A percentile compares a stretch with the other conserved stretches of the same genome.
Conservation (phyloP, 1,140 invertebrate species). For the Caerostris extrusa region DNA sequence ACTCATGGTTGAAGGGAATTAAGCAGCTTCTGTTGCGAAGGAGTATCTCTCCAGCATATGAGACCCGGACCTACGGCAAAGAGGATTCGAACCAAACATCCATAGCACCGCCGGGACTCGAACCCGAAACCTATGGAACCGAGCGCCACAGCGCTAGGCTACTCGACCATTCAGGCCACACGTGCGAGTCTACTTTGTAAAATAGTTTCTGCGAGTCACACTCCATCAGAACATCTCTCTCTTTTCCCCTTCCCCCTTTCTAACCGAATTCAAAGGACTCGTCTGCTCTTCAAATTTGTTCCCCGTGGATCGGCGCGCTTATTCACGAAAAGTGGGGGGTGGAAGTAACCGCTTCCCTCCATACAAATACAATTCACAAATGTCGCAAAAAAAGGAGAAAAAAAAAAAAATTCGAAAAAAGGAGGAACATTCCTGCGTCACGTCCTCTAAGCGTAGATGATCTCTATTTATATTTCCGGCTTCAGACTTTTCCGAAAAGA, state of each 20-base stretch:
- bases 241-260: neutral
- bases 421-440: neutral
- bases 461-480: slow-evolving; percentile 70
- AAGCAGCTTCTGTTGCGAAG: too few relatives aligned
- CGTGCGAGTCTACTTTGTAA: too few relatives aligned
- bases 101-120: too few relatives aligned
- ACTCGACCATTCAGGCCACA: too few relatives aligned
- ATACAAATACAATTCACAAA: neutral
- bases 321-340: neutral
- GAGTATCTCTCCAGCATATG: too few relatives aligned
- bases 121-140: too few relatives aligned
- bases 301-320: neutral
- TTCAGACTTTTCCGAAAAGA: too few relatives aligned
- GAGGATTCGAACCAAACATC: too few relatives aligned
- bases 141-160: too few relatives aligned
- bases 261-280: neutral
- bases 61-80: too few relatives aligned
- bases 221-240: neutral
- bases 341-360: neutral
- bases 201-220: too few relatives aligned
- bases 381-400: neutral
- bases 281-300: neutral
- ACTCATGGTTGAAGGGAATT: too few relatives aligned
- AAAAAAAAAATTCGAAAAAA: neutral
- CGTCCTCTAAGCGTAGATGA: slow-evolving; percentile 43